These are phyloP conservation scores for Papilio dardanus DNA, from an alignment of 1,140 invertebrate genomes.

Conservation along the genomic window DNA sequence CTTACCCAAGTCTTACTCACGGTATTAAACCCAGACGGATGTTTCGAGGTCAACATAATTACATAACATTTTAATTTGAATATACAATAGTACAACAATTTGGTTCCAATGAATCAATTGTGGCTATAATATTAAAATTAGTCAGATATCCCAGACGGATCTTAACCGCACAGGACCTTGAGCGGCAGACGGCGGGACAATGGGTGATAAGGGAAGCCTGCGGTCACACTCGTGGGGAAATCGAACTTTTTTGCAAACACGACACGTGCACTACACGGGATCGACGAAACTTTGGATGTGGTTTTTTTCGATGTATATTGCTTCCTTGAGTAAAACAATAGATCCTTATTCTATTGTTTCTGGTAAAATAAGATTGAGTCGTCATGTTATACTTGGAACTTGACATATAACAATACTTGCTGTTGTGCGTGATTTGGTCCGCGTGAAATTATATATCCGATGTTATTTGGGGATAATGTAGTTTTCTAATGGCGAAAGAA, in stretches of 20 bases:
- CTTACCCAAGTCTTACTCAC: background rate
- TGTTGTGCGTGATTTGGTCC: no score
- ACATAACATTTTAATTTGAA: background rate
- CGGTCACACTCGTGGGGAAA: constrained; percentile 58
- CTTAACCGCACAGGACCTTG: constrained; percentile 45
- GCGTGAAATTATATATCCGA: no score
- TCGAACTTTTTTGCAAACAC: constrained; percentile 52
- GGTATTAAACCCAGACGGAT: background rate
- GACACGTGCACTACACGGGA: constrained; percentile 38
- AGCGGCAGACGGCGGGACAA: constrained; percentile 45
- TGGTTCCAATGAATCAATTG: background rate
- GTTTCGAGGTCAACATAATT: background rate
- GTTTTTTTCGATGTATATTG: background rate
- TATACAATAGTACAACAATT: background rate
- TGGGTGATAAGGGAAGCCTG: constrained; percentile 64
- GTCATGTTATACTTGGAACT: no score
- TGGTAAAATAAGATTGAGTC: no score
- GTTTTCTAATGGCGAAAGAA: no score
- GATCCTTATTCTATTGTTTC: no score
- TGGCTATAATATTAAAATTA: background rate
- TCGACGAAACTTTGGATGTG: background rate
- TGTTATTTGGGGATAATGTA: no score
- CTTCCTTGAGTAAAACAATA: no score
- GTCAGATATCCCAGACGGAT: constrained; percentile 24
- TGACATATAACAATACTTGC: no score